These are phyloP conservation scores for Exaiptasia diaphana DNA, from an alignment of 64 coral and sea anemone species.

Conservation along the genomic window DNA sequence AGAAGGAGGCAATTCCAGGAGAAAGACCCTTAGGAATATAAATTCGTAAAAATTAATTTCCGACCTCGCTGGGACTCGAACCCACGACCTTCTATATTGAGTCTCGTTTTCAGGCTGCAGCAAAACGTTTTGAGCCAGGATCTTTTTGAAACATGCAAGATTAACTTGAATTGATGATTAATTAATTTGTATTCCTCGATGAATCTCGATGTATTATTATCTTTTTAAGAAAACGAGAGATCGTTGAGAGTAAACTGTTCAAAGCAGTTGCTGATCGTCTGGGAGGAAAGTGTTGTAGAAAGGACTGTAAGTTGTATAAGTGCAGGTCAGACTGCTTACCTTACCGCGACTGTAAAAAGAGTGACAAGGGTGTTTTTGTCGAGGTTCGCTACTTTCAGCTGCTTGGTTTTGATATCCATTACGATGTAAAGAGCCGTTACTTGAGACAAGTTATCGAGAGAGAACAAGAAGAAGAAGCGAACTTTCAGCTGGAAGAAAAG, in stretches of 20 bases:
- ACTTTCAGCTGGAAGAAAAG: conserved; percentile 64
- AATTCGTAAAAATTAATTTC: no score
- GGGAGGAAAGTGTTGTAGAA: conserved; percentile 51
- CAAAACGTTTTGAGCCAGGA: no score
- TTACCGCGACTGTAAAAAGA: conserved; percentile 10
- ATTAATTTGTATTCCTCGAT: no score
- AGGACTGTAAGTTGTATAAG: background rate
- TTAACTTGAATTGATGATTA: no score
- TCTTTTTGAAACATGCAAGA: no score
- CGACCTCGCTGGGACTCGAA: no score
- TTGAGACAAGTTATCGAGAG: conserved; percentile 66
- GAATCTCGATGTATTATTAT: no score
- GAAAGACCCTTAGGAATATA: no score
- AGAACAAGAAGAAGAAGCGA: conserved; percentile 70
- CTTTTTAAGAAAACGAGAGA: conserved; percentile 60
- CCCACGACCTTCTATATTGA: no score
- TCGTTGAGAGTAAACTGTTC: conserved; percentile 53
- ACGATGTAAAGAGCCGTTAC: conserved; percentile 69
- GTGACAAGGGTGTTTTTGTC: conserved; percentile 68
- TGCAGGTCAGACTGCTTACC: conserved; percentile 36
- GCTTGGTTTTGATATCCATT: conserved; percentile 50
- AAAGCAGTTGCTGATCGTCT: conserved; percentile 38
- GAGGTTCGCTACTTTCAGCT: conserved; percentile 72
- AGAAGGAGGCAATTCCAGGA: no score
- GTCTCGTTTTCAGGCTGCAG: no score